Base-by-base conservation (phyloP, 1,140 invertebrate species). In the Aphidius ervi region DNA sequence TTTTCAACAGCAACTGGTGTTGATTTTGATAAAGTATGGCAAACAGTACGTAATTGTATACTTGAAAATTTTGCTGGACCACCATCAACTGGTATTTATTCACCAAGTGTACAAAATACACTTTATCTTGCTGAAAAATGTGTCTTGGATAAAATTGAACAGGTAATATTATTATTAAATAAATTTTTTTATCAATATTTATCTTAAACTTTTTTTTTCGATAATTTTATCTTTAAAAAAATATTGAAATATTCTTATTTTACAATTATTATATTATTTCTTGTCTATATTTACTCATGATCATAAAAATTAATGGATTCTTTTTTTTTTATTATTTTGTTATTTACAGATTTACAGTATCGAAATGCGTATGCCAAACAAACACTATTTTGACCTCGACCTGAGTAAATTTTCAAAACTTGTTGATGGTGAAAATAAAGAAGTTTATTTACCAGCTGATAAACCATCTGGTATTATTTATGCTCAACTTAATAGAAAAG, bases 401-500 rank as follows among this genome's bases (percentile, higher is more conserved):
- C 81, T 90, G 45, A 84, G 84, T 23, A 87, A 87, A 64, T 91
- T 91, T 73, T 77, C 82, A 4, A 82, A 82, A 20, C 68, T 88
- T 9, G 83, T 83, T 4, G 80, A 84, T 5, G 82, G 82, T 0
- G 76, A 80, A 6, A 84, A 85, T 49, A 84, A 88, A 65, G 84
- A 87, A 62, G 89, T 91, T 10, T 90, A 88, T 67, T 81, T 88
- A 39, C 88, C 88, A 7, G 81, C 85, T 16, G 88, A 90, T 70
- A 89, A 90, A 65, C 89, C 89, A 1, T 84, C 88, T 1, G 89
- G 88, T n/a, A 85, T 87, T 37, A 91, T 91, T 65, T 85, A 86
- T 63, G 87, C 87, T 3, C 82, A 85, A 64, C 76, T 90, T 58
- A 80, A 84, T 10, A 77, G 87, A 59, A 85, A 84, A 65, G 65